Evolutionary conservation across 2,797 vertebrate genomes (phyloP), one percentile per base, ranked within the genome.

Genomic region (Sebastes hubbsi): DNA sequence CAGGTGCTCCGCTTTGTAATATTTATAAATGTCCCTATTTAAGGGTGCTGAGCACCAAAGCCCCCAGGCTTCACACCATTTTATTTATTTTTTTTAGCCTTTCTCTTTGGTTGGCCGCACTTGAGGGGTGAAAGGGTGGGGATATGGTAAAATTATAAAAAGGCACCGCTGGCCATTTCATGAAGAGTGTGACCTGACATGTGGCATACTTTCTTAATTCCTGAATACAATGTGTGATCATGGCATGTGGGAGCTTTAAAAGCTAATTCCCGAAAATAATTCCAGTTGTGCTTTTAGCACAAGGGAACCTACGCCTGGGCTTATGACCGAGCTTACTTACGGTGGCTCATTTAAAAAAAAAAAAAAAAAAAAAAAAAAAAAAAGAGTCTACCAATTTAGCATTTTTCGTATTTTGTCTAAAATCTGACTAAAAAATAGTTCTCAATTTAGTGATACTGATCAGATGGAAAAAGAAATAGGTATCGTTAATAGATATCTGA

Each of bases 1-100:
- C 93, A 94, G 91, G 88, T 91, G 83, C 81, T 87, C 83, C 87
- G 78, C 88, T 88, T 83, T 95, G 90, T 93, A 94, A 94, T 94
- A 95, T 95, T 94, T 94, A 95, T 92, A 95, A 91, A 94, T 92
- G 92, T 94, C 88, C 88, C 83, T 89, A 90, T 86, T 94, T 92
- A 88, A 91, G 88, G 83, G 86, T 90, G 85, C 79, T 2, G 52
- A 82, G 90, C 84, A 83, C 64, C 84, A 83, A 42, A 81, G 86
- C 88, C 91, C 87, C 85, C 25, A 34, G 91, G 92, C 89, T 78
- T 77, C 27, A 38, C 54, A 71, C 65, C 68, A 20, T 87, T 49
- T n/a, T 9, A 3, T 46, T 46, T 46, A 1, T 86, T 32, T 0
- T 46, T 86, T 32, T 86, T 75, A 90, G 83, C 85, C 80, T 81